These are phyloP conservation scores for Monarcha castaneiventris DNA, from an alignment of 2,113 vertebrate species.

Conservation along the genomic window DNA sequence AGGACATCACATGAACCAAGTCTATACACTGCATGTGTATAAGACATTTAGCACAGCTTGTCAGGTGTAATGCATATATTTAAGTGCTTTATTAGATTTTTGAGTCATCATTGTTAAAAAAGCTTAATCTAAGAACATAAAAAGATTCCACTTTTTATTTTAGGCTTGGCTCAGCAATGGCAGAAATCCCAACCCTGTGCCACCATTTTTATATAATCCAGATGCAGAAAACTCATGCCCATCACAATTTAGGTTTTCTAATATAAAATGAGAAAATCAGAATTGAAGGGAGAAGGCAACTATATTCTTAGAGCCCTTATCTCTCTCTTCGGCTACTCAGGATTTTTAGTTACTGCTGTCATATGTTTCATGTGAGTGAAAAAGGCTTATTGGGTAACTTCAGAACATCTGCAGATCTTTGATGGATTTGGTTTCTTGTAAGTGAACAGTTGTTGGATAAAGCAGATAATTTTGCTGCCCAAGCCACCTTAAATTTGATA, in stretches of 20 bases:
- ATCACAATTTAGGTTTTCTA: background rate
- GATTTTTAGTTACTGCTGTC: background rate
- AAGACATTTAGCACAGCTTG: background rate
- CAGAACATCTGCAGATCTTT: background rate
- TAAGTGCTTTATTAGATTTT: background rate
- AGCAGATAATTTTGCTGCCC: constrained; percentile 36
- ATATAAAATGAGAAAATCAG: background rate
- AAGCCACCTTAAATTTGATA: constrained; percentile 82
- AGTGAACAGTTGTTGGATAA: constrained; percentile 38
- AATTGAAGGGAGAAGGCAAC: background rate
- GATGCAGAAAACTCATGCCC: background rate
- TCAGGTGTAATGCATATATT: background rate
- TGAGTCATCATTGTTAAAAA: background rate
- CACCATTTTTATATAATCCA: background rate
- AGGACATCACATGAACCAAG: background rate
- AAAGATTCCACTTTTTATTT: background rate
- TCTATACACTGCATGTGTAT: background rate
- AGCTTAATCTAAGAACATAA: background rate
- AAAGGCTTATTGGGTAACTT: background rate
- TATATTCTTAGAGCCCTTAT: background rate
- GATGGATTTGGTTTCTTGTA: constrained; percentile 16
- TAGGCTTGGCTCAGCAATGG: background rate
- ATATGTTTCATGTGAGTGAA: background rate
- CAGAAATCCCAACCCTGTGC: background rate
- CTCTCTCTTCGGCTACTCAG: background rate